phyloP scores from a whole-genome alignment of 2,797 vertebrate genomes.

The Graptemys geographica region DNA sequence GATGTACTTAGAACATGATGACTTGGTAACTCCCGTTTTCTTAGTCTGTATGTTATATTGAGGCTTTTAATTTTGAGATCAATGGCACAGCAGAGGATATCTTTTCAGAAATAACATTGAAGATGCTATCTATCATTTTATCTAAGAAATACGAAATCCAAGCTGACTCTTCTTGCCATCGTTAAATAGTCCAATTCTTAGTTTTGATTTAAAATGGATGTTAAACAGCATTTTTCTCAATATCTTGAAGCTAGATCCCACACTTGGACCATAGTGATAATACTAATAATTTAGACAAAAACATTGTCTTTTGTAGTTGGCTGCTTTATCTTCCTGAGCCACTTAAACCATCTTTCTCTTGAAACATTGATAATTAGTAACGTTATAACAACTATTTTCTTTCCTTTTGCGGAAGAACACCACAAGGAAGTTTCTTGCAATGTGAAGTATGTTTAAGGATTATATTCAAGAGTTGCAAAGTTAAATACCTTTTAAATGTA shows the following conservation, averaged over 20 bases:
- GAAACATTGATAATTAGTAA: neutral
- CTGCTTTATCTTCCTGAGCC: constrained; percentile 23
- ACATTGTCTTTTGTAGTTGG: neutral
- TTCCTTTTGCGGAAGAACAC: neutral
- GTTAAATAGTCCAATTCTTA: neutral
- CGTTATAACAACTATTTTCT: neutral
- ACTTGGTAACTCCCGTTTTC: constrained; percentile 15
- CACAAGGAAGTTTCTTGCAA: neutral
- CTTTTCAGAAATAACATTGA: neutral
- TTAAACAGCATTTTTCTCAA: neutral
- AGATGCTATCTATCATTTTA: neutral
- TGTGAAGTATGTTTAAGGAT: constrained; percentile 28
- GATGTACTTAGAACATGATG: neutral
- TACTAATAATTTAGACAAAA: neutral
- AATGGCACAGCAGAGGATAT: neutral
- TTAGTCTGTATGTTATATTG: constrained; percentile 41
- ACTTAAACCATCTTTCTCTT: neutral
- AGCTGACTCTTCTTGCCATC: neutral
- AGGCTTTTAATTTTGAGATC: neutral
- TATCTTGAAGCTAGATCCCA: neutral
- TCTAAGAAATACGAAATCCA: neutral
- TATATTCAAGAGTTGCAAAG: neutral
- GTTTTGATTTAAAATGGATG: neutral
- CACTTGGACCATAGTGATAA: neutral
- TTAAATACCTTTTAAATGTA: constrained; percentile 67